These are phyloP conservation scores for Anser brachyrhynchus DNA, from an alignment of 2,113 vertebrate genomes.

Conservation along the genomic window DNA sequence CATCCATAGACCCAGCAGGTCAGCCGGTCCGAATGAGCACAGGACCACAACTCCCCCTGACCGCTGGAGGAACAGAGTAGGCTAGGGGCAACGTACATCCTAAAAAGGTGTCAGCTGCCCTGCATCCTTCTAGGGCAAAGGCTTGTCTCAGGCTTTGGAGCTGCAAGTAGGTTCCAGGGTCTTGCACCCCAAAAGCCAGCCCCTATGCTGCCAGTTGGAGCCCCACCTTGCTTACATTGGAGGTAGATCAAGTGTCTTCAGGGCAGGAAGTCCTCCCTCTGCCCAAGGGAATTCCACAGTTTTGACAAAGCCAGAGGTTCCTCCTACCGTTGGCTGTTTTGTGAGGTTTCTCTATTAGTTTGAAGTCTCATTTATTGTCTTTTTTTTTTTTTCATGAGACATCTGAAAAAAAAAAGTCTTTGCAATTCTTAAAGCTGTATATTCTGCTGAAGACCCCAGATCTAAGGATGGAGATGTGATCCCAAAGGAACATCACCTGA, in stretches of 20 bases:
- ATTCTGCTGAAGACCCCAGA: neutral
- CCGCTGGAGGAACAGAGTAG: neutral
- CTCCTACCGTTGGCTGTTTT: neutral
- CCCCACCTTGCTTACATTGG: neutral
- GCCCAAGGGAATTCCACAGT: neutral
- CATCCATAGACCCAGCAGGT: fast-evolving
- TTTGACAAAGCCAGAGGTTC: neutral
- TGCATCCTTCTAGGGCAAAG: neutral
- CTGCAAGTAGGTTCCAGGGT: neutral
- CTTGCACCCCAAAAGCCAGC: neutral
- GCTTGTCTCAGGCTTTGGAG: neutral
- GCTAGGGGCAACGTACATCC: neutral
- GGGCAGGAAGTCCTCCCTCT: neutral
- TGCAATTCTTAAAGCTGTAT: neutral
- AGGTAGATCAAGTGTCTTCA: neutral
- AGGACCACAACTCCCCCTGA: neutral
- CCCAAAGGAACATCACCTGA: neutral
- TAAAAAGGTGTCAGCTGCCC: neutral
- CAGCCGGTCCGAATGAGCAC: neutral
- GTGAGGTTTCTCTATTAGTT: neutral
- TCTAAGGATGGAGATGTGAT: neutral
- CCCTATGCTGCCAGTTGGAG: neutral
- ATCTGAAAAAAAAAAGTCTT: neutral
- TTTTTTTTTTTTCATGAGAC: neutral
- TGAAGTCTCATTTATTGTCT: neutral